Percentiles rank a stretch among this genome's conserved stretches.
Evolutionary conservation across 2,888 invertebrate species (phyloP).

Genomic region (Sylvicola cinctus): DNA sequence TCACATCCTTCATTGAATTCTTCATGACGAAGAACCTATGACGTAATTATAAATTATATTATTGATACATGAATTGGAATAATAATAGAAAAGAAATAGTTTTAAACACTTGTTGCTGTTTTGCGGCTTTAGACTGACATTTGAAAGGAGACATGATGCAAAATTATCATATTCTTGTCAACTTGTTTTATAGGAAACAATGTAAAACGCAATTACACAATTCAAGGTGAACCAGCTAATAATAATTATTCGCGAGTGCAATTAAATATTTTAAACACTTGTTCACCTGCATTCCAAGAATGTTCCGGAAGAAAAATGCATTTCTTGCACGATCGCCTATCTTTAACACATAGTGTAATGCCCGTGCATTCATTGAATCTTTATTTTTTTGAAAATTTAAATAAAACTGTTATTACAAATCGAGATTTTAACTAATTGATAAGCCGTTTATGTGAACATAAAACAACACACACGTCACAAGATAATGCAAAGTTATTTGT

Average conservation of each 20-base stretch:
- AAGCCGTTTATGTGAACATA: too few relatives aligned
- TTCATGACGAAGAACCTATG: conserved; percentile 79
- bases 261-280: conserved; percentile 5
- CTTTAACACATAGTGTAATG: conserved; percentile 93
- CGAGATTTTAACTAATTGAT: too few relatives aligned
- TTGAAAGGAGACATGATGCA: neutral
- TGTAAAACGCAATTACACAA: conserved; percentile 1
- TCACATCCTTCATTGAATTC: conserved; percentile 95
- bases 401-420: too few relatives aligned
- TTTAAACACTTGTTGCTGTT: too few relatives aligned
- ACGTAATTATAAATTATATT: neutral
- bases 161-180: too few relatives aligned
- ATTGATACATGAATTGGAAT: neutral
- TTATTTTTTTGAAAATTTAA: too few relatives aligned
- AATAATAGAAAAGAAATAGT: too few relatives aligned
- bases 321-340: conserved; percentile 74
- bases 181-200: too few relatives aligned
- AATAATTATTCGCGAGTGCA: neutral
- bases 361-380: too few relatives aligned
- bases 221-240: neutral
- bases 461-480: too few relatives aligned
- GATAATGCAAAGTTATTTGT: too few relatives aligned
- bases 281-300: conserved; percentile 86
- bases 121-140: too few relatives aligned
- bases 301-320: conserved; percentile 68